Base-by-base conservation (phyloP, 2,888 invertebrate species). In the Drosophila sordidula region DNA sequence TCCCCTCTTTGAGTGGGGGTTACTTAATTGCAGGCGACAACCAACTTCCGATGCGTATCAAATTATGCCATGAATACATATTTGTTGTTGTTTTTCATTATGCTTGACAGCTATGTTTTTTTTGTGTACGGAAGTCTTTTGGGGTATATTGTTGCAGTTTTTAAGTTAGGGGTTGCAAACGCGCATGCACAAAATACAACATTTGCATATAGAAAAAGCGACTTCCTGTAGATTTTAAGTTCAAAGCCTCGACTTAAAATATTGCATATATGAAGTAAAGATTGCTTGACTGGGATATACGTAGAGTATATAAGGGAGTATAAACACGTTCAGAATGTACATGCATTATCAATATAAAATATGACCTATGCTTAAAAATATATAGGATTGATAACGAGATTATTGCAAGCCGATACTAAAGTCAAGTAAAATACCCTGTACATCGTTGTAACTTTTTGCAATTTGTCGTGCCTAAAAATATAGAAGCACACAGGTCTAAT, bases 11-110 rank as follows among this genome's bases (percentile, higher is more conserved):
- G n/a, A 18, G 36, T 29, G 52, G 45, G 42, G 54, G 32, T 72
- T 29, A 11, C 78, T 77, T 73, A 75, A 77, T 77, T 73, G 64
- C 78, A 47, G 44, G 50, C 71, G 67, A 67, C 72, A 80, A 64
- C 64, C 63, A 57, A 78, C 76, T 62, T 84, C 83, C 86, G 79
- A 76, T 87, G 63, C 72, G 80, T 83, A 83, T 83, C 83, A 70
- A 59, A 85, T 83, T 74, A 74, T 77, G 67, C 18, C 47, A 69
- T 61, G 59, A 42, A 64, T 55, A 62, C 41, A 44, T 42, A 54
- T 70, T 50, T 67, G 45, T 65, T 68, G 26, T 63, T 59, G 29
- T 41, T 45, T 14, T 45, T 22, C 54, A 52, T 51, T 49, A 55
- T 50, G 22, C 25, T 41, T 55, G 55, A 45, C 75, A 74, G 44